phyloP scores from a whole-genome alignment of 1,140 invertebrate genomes.

The Choristoneura fumiferana region DNA sequence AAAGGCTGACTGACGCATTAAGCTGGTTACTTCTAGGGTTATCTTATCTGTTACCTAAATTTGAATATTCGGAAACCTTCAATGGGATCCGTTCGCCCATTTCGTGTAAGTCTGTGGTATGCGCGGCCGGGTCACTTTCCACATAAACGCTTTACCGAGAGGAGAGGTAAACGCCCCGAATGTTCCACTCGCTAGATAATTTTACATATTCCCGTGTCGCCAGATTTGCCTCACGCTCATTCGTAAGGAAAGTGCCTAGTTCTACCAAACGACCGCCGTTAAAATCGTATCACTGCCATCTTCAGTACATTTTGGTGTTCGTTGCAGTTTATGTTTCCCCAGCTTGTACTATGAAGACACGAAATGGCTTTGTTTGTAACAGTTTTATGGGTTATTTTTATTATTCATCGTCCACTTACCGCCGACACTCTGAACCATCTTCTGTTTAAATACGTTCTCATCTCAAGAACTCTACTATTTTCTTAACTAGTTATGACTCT shows the following conservation, averaged over 20 bases:
- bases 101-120: background rate
- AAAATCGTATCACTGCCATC: conserved; percentile 11
- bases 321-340: background rate
- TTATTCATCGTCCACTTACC: no score
- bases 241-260: background rate
- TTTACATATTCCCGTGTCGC: conserved; percentile 29
- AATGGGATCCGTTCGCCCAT: background rate
- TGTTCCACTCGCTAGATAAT: conserved; percentile 29
- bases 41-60: conserved; percentile 8
- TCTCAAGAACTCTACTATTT: no score
- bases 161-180: conserved; percentile 40
- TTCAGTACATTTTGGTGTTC: background rate
- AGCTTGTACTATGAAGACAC: background rate
- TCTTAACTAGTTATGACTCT: no score
- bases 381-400: background rate
- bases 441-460: no score
- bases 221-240: conserved; percentile 20
- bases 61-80: conserved; percentile 5
- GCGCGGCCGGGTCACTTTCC: conserved; percentile 25
- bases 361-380: conserved; percentile 3
- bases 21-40: conserved; percentile 19
- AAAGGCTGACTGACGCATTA: conserved; percentile 13
- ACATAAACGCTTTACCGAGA: conserved; percentile 25
- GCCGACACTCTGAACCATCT: no score
- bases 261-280: conserved; percentile 1